Evolutionary conservation across 2,113 vertebrate species (phyloP), one percentile per base, ranked within the genome.

Genomic region (Phrynosoma platyrhinos): DNA sequence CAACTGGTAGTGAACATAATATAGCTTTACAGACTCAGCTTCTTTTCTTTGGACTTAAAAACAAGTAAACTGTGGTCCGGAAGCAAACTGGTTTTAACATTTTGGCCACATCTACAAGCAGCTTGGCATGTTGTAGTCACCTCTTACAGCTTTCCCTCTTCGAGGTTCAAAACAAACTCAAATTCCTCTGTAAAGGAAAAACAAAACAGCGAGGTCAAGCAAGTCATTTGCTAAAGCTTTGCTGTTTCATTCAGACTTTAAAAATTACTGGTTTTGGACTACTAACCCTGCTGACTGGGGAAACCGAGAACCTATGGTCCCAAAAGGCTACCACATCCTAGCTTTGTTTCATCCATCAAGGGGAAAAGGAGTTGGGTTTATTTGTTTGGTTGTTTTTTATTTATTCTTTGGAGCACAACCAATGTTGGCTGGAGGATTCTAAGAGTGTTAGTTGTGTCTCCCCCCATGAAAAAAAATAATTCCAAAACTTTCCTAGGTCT

Each of bases 111-210:
- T 81, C 79, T 77, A 78, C 75, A n/a, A 0, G 84, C 71, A 83
- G 83, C 88, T 64, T 81, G 79, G 84, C 89, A 5, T 21, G 12
- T 27, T 91, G 91, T 91, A 84, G 32, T 82, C 52, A 6, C 77
- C 52, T 91, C 92, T 93, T 95, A 98, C 90, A 96, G 95, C 58
- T 97, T 96, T 92, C 97, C 87, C 69, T 98, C 97, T 94, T 99
- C 98, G 95, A 99, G 96, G 93, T 97, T 97, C 95, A 98, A 91
- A 91, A 99, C 93, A 93, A 98, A 99, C 78, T 98, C 97, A 96
- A 98, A 99, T 93, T 99, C 97, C 92, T 98, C 98, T 99, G 0
- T 1, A 88, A 32, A 69, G 32, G 23, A 25, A 53, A 18, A 53
- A 55, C 30, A 88, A 13, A 47, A 53, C 2, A 27, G 23, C 47